Percentiles rank a stretch among this genome's conserved stretches.
Evolutionary conservation across 2,888 invertebrate genomes (phyloP).

Genomic region (Alviniconcha strummeri): DNA sequence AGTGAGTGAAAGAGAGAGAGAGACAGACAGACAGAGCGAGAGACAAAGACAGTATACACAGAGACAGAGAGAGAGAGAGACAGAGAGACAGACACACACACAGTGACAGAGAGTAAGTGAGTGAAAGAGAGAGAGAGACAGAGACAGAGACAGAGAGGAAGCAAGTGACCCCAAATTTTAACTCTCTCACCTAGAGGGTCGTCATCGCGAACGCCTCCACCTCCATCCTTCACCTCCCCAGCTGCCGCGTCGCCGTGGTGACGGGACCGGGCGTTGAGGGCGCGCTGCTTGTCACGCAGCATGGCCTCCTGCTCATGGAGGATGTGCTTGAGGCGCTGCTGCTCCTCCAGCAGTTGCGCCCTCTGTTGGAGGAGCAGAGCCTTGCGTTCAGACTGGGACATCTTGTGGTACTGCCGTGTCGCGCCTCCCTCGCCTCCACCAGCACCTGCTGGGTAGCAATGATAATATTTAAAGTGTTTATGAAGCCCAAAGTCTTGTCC

Average conservation of each 20-base stretch:
- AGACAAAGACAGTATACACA: background rate
- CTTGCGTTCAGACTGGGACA: constrained; percentile 55
- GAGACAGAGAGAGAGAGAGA: background rate
- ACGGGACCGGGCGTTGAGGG: constrained; percentile 30
- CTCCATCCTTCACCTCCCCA: background rate
- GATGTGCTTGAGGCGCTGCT: constrained; percentile 51
- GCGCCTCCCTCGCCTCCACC: background rate
- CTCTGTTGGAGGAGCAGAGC: constrained; percentile 57
- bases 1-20: background rate
- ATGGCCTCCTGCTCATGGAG: constrained; percentile 58
- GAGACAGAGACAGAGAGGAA: no score
- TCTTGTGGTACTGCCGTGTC: constrained; percentile 46
- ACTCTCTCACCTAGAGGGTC: constrained; percentile 1
- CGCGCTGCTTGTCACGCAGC: constrained; percentile 47
- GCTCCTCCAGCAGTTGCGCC: constrained; percentile 58
- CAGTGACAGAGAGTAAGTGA: no score
- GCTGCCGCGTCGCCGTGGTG: background rate
- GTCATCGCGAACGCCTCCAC: background rate
- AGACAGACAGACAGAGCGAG: background rate
- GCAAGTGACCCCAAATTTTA: no score
- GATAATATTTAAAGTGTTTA: background rate
- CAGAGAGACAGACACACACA: no score
- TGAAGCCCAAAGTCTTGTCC: no score
- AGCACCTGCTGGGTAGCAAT: background rate
- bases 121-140: no score